Conservation (phyloP, 2,113 vertebrate genomes). For the Phainopepla nitens region DNA sequence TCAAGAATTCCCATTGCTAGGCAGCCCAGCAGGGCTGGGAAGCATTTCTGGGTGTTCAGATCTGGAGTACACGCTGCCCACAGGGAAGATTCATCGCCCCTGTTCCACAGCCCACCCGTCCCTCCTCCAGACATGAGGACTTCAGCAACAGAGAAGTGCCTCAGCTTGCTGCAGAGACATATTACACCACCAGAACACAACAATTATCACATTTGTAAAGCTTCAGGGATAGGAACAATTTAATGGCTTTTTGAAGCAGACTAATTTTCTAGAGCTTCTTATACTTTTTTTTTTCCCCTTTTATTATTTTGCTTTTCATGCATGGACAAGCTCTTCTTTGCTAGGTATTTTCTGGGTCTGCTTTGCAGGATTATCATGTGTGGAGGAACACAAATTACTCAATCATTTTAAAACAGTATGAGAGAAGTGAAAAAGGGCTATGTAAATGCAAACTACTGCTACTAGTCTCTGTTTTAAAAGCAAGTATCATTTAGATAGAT, state of each 20-base stretch:
- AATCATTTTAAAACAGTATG: neutral
- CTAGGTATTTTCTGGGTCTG: conserved; percentile 65
- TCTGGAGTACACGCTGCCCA: conserved; percentile 49
- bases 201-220: conserved; percentile 73
- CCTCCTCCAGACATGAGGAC: neutral
- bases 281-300: neutral
- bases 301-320: conserved; percentile 54
- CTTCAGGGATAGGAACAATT: conserved; percentile 67
- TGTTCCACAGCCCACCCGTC: neutral
- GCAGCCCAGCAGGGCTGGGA: conserved; percentile 56
- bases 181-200: conserved; percentile 60
- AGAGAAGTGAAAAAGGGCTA: neutral
- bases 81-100: conserved; percentile 60
- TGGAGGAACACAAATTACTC: conserved; percentile 37
- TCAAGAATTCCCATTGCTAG: conserved; percentile 67
- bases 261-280: conserved; percentile 68
- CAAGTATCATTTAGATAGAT: neutral
- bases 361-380: conserved; percentile 37
- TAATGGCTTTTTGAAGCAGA: conserved; percentile 68
- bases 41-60: conserved; percentile 69
- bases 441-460: neutral
- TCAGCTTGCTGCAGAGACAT: conserved; percentile 34
- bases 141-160: neutral
- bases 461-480: neutral
- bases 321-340: conserved; percentile 61